Percentiles rank a stretch among this genome's conserved stretches.
Evolutionary conservation across 2,888 invertebrate genomes (phyloP).

Genomic region (Aphelenchoides bicaudatus): DNA sequence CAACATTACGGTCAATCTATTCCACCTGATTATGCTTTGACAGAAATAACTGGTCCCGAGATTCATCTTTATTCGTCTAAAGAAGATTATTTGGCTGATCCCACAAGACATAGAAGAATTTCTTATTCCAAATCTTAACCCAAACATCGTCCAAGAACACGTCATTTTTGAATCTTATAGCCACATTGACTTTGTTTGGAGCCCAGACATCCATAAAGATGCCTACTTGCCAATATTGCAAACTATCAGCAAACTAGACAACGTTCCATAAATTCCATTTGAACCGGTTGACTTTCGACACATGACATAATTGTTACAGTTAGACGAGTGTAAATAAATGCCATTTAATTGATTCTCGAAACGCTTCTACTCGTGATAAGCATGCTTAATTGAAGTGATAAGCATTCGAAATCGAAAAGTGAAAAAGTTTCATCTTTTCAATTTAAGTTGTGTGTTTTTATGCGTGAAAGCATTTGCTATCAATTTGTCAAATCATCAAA

Average conservation of each 20-base stretch:
- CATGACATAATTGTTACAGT: no score
- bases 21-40: constrained; percentile 22
- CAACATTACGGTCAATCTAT: constrained; percentile 15
- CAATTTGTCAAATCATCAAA: no score
- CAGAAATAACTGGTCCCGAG: constrained; percentile 7
- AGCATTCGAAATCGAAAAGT: no score
- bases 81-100: constrained; percentile 19
- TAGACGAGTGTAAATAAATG: no score
- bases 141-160: neutral
- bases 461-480: no score
- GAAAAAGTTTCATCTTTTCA: no score
- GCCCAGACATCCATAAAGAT: neutral
- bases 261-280: no score
- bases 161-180: constrained; percentile 3
- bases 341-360: neutral
- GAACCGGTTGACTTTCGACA: no score
- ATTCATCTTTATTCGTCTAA: constrained; percentile 24
- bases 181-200: constrained; percentile 18
- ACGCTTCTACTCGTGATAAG: neutral
- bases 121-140: constrained; percentile 6
- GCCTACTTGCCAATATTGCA: constrained; percentile 4
- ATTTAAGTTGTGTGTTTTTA: no score
- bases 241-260: constrained; percentile 3
- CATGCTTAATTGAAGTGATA: no score
- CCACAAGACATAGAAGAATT: constrained; percentile 15